Base-by-base conservation (phyloP, 1,140 invertebrate species). In the Reticulitermes speratus region DNA sequence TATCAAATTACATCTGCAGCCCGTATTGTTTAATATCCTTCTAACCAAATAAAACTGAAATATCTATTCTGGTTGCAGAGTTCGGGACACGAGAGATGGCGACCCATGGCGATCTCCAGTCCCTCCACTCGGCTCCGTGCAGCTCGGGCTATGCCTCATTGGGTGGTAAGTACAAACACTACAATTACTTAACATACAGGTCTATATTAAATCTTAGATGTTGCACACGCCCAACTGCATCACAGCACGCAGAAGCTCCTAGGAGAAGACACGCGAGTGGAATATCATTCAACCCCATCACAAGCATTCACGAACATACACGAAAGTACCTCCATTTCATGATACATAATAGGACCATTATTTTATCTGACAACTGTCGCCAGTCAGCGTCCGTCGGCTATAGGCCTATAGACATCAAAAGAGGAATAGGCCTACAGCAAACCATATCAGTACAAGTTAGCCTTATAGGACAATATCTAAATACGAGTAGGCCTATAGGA, bases 131-230 rank as follows among this genome's bases (percentile, higher is more conserved):
- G 92, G 86, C 87, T 94, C 82, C 90, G 93, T 86, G 91, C 92
- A 88, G 92, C 93, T 38, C 92, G 94, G 84, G 92, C 93, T 65
- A 95, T 95, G 94, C 94, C 94, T 85, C 93, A 94, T 88, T 95
- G 94, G 94, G 93, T 92, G 83, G 86, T 83, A 55, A 86, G 82
- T 83, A 48, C n/a, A 75, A 21, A 30, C 82, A 83, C 19, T 84
- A 30, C 6, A 8, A 25, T 30, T 30, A 75, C n/a, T 75, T 75
- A n/a, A 9, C n/a, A 75, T 30, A 75, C 38, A 38, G 38, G 3
- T 25, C n/a, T 11, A 12, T 16, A 75, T 30, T 75, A 9, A 30
- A 8, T 25, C 65, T 8, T 25, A 30, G 30, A 30, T 30, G 65
- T n/a, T 1, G 8, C 6, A 75, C n/a, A 30, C n/a, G n/a, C 65